Evolutionary conservation across 2,797 vertebrate species (phyloP).

Genomic region (Tragelaphus eurycerus): DNA sequence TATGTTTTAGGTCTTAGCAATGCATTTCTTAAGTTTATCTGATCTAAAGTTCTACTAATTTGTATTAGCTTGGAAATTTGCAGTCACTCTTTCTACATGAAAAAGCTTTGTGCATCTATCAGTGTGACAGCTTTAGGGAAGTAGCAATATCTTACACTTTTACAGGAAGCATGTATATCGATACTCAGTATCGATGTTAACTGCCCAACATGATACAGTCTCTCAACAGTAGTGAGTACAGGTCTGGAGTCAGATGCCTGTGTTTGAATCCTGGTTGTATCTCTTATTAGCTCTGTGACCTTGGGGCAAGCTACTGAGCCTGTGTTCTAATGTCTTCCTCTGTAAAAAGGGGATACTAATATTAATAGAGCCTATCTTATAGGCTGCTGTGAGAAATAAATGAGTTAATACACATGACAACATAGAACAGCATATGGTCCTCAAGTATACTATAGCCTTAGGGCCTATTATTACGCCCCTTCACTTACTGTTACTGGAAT

Average conservation of each 20-base stretch:
- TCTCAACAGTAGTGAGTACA: background rate
- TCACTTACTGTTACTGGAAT: background rate
- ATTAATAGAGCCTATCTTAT: background rate
- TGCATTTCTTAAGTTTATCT: background rate
- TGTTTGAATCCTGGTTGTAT: background rate
- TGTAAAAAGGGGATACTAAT: background rate
- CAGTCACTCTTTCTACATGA: constrained; percentile 13
- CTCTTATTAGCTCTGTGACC: constrained; percentile 13
- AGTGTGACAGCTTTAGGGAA: constrained; percentile 1
- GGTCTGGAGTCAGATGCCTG: background rate
- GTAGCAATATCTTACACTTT: constrained; percentile 20
- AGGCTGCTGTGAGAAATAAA: background rate
- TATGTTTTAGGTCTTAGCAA: constrained; percentile 40
- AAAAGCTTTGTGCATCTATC: constrained; percentile 27
- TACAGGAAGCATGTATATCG: background rate
- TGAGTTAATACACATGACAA: background rate
- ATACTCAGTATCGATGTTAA: background rate
- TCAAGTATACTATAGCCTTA: background rate
- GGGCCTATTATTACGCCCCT: background rate
- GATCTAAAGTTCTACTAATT: constrained; percentile 23
- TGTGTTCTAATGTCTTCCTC: background rate
- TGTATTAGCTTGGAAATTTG: background rate
- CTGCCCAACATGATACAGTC: background rate
- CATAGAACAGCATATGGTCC: background rate
- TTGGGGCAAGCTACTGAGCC: constrained; percentile 14